Base-by-base conservation (phyloP, 2,888 invertebrate species). In the Flabesymbios commensalis region DNA sequence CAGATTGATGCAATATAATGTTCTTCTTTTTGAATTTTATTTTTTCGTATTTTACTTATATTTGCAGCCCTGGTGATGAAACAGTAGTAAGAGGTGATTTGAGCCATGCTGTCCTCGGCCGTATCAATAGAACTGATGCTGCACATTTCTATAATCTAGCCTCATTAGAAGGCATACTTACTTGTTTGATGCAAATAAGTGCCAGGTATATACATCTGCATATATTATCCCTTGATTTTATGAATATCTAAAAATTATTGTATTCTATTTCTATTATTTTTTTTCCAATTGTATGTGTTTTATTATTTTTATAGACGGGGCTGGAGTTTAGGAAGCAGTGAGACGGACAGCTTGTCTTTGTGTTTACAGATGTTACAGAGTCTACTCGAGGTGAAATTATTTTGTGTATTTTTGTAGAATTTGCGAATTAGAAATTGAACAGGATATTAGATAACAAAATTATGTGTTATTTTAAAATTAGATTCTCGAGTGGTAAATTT, bases 111-210 rank as follows among this genome's bases (percentile, higher is more conserved):
- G 56, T 80, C 33, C 61, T 79, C 51, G 67, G 70, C 45, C 62
- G 77, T 3, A 72, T 81, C 17, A 78, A 75, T 63, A 71, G 79
- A 2, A 75, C 76, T 19, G 80, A 79, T 65, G 78, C 78, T 17
- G 75, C 78, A 5, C 78, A 80, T 59, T 80, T 79, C 68, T 80
- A 81, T 65, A 81, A 81, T 59, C 73, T 81, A 49, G 76, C 80
- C n/a, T 75, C 78, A 4, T 72, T 80, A 28, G 79, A 81, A 66
- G 74, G 76, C 31, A 77, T 78, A 4, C 72, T 81, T 3, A 68
- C 73, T 33, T 76, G 75, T 63, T 71, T 81, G 5, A 75, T 78
- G 76, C 78, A 79, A 57, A 70, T 81, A 49, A 80, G 80, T 14
- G 77, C 81, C 24, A 79, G 79, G 81, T 80, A 53, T 61, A 14